Base-by-base conservation (phyloP, 2,888 invertebrate genomes). In the Amorpha juglandis region DNA sequence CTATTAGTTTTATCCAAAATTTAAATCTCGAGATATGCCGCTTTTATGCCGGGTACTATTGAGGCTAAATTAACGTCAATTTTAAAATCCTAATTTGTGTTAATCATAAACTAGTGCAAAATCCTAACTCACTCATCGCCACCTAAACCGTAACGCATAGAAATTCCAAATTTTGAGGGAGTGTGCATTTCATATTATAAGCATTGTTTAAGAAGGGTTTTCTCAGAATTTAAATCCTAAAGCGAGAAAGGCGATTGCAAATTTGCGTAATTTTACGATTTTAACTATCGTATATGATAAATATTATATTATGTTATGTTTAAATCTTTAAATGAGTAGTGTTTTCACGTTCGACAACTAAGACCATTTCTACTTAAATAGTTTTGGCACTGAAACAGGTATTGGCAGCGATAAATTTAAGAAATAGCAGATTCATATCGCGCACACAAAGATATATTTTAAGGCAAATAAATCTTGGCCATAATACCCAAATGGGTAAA, bases 1-100 rank as follows among this genome's bases (percentile, higher is more conserved):
- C 33, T 64, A 35, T 58, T 64, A 64, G 27, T 58, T 64, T 45
- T 63, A 45, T 64, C 47, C 47, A 33, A 47, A 45, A 47, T 27
- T 33, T 55, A 47, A 47, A 64, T 33, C 33, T 12, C 27, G 12
- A 42, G 16, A 58, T 42, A 42, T 11, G 16, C 12, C 38, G 19
- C 6, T 42, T 58, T 38, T n/a, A 58, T 58, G 38, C 12, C 11
- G 38, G 11, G 6, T 12, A 38, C 8, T 9, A 42, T 42, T 45
- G 27, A 27, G 27, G 1, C 14, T 8, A 14, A 14, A 14, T 6
- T 45, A 12, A 27, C 27, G 27, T 27, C 27, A 27, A 27, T 27
- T 27, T 3, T 3, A 27, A 27, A 27, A 27, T 27, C 27, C 27
- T 27, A 27, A 27, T 27, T 27, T 27, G 27, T 27, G 27, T 27